Percentiles rank a stretch among this genome's conserved stretches.
These are phyloP conservation scores for Drosophila pallidifrons DNA, from an alignment of 1,140 invertebrate genomes.

Conservation along the genomic window DNA sequence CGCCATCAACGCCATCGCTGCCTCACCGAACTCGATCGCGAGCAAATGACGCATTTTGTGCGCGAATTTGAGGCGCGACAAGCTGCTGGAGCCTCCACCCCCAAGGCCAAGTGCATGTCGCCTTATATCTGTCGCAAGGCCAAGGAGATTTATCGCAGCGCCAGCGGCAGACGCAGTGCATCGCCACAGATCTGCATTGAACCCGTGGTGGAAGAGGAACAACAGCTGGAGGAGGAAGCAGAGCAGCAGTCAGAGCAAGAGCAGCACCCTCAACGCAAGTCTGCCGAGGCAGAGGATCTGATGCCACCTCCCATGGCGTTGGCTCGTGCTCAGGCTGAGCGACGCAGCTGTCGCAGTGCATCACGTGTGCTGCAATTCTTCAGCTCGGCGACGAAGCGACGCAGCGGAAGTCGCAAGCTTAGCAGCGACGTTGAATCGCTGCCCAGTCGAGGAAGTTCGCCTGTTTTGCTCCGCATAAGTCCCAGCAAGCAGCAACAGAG, in stretches of 20 bases:
- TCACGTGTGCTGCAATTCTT: slow-evolving; percentile 77
- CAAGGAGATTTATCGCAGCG: slow-evolving; percentile 66
- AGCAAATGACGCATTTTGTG: slow-evolving; percentile 70
- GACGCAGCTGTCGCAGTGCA: slow-evolving; percentile 74
- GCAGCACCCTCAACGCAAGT: slow-evolving; percentile 32
- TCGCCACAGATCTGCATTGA: slow-evolving; percentile 57
- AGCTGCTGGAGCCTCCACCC: slow-evolving; percentile 46
- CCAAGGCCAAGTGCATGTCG: slow-evolving; percentile 57
- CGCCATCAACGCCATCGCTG: slow-evolving; percentile 61
- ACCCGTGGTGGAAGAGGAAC: slow-evolving; percentile 22
- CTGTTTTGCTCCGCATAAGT: slow-evolving; percentile 63
- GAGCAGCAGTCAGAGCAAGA: slow-evolving; percentile 1
- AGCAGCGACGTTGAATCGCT: slow-evolving; percentile 49
- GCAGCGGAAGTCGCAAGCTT: slow-evolving; percentile 60
- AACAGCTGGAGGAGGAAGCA: slow-evolving; percentile 20
- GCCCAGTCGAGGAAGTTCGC: slow-evolving; percentile 47
- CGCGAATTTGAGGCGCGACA: slow-evolving; percentile 74
- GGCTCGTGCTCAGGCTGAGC: slow-evolving; percentile 68
- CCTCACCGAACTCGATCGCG: slow-evolving; percentile 78
- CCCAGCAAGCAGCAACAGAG: slow-evolving; percentile 14
- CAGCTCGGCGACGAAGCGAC: slow-evolving; percentile 67
- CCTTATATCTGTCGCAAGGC: slow-evolving; percentile 73
- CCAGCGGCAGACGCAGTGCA: slow-evolving; percentile 74
- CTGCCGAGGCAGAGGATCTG: slow-evolving; percentile 69
- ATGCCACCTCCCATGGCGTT: slow-evolving; percentile 69